Evolutionary conservation across 2,113 vertebrate species (phyloP).

Genomic region (Suncus etruscus): DNA sequence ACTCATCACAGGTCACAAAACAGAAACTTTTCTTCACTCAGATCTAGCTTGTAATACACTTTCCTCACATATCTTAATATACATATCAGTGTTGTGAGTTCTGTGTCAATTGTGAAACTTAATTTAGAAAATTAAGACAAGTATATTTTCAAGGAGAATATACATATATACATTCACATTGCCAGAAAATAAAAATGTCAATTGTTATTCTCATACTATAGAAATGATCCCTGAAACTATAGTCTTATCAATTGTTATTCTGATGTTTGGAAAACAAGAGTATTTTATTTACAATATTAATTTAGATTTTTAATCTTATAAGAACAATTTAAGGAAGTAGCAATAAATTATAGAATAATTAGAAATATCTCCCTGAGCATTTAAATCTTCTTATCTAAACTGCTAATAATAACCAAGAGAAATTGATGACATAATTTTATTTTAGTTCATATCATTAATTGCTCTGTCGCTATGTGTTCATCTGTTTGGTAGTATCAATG

Average conservation of each 20-base stretch:
- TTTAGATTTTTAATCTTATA: slow-evolving; percentile 40
- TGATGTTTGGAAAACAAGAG: not conserved
- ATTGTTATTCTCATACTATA: not conserved
- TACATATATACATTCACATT: not conserved
- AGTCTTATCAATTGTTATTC: too few relatives aligned
- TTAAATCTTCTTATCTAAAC: not conserved
- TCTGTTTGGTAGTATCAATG: slow-evolving; percentile 3
- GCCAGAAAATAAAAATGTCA: not conserved
- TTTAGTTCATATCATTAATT: slow-evolving; percentile 35
- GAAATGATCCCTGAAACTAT: too few relatives aligned
- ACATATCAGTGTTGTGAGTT: not conserved
- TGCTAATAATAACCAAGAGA: slow-evolving; percentile 51
- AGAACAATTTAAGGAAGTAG: slow-evolving; percentile 11
- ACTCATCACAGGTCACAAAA: not conserved
- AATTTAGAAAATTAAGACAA: not conserved
- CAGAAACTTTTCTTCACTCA: not conserved
- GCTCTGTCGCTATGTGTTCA: slow-evolving; percentile 12
- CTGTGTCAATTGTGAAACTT: not conserved
- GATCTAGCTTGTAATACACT: not conserved
- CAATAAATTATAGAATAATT: slow-evolving; percentile 54
- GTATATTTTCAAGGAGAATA: not conserved
- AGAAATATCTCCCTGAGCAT: slow-evolving; percentile 8
- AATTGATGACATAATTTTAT: not conserved
- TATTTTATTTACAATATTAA: slow-evolving; percentile 48
- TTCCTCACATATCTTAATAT: not conserved